Conservation (phyloP, 2,888 invertebrate species). For the Marronus borbonicus region DNA sequence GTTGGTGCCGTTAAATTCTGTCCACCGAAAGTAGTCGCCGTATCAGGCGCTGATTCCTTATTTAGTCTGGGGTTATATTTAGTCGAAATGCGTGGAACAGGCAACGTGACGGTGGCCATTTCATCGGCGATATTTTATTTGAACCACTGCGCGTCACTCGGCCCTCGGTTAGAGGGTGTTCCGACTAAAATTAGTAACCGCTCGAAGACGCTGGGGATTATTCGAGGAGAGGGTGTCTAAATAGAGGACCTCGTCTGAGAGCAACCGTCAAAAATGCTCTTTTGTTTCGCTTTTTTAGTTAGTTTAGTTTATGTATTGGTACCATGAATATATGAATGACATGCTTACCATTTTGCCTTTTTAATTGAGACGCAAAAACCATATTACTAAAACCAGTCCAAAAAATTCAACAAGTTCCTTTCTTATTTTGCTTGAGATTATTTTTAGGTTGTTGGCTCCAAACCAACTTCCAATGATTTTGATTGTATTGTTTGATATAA, state of each 20-base stretch:
- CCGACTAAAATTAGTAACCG: constrained; percentile 45
- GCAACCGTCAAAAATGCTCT: constrained; percentile 15
- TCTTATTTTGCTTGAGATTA: no score
- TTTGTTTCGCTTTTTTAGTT: neutral
- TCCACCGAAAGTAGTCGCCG: constrained; percentile 37
- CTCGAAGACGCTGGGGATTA: constrained; percentile 38
- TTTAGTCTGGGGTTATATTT: constrained; percentile 50
- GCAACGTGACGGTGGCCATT: constrained; percentile 40
- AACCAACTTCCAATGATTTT: no score
- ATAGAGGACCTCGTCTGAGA: constrained; percentile 43
- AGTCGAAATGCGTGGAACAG: constrained; percentile 20
- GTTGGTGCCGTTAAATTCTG: constrained; percentile 27
- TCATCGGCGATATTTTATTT: constrained; percentile 47
- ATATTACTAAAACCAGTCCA: no score
- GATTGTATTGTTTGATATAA: no score
- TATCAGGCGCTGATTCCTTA: constrained; percentile 36
- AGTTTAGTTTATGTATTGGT: no score
- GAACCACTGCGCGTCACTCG: constrained; percentile 38
- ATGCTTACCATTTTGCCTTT: no score
- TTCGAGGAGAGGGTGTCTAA: constrained; percentile 43
- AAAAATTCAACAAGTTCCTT: no score
- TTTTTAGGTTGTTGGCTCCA: no score
- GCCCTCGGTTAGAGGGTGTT: constrained; percentile 38
- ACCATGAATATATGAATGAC: no score
- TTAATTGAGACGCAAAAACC: no score